Evolutionary conservation across 2,113 vertebrate genomes (phyloP).

Genomic region (Nothocercus nigrocapillus): DNA sequence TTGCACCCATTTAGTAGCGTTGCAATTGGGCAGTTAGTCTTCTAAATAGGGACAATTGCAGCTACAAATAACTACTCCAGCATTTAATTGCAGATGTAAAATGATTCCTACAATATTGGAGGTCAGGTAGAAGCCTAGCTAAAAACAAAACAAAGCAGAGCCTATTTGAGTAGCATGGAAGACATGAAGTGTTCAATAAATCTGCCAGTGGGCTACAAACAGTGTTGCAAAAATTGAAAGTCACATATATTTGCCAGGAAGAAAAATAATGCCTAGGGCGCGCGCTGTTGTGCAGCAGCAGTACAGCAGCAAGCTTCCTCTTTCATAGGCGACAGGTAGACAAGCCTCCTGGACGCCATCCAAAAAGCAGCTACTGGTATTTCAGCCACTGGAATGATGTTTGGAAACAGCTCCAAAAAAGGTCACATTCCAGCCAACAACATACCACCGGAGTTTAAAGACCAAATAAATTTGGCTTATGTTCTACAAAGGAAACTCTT

Average conservation of each 20-base stretch:
- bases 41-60: slow-evolving; percentile 68
- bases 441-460: not conserved
- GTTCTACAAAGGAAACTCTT: not conserved
- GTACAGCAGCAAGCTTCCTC: not conserved
- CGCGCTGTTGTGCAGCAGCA: not conserved
- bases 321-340: slow-evolving; percentile 25
- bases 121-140: slow-evolving; percentile 50
- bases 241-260: not conserved
- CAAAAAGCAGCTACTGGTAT: not conserved
- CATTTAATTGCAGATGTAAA: slow-evolving; percentile 55
- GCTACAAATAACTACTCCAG: slow-evolving; percentile 59
- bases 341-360: not conserved
- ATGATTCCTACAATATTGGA: slow-evolving; percentile 47
- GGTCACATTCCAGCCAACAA: not conserved
- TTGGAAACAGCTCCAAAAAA: not conserved
- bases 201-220: not conserved
- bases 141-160: not conserved
- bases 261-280: not conserved
- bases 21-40: slow-evolving; percentile 68
- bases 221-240: slow-evolving; percentile 10
- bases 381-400: not conserved
- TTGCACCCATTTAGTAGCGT: slow-evolving; percentile 57
- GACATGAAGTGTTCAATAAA: slow-evolving; percentile 39
- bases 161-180: not conserved
- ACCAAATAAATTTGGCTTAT: not conserved